These are phyloP conservation scores for Gavia stellata DNA, from an alignment of 2,113 vertebrate species.

Conservation along the genomic window DNA sequence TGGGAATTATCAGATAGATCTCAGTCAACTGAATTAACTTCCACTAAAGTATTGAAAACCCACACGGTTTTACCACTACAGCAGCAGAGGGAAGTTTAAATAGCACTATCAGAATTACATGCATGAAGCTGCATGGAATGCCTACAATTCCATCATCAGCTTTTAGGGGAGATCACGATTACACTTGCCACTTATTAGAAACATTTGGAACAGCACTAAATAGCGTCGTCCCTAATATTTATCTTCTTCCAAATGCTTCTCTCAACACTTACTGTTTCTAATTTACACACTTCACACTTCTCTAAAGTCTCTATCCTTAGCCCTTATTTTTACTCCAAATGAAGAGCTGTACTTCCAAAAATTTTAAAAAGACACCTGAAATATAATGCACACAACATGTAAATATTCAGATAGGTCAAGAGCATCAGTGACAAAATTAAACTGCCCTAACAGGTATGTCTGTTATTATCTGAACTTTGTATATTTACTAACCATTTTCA, in stretches of 20 bases:
- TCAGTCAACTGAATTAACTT: neutral
- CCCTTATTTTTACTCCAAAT: neutral
- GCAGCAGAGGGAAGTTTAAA: neutral
- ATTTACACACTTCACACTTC: neutral
- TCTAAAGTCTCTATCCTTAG: neutral
- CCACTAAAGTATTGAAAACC: neutral
- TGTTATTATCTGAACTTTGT: neutral
- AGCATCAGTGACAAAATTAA: neutral
- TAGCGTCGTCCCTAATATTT: neutral
- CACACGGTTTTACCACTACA: neutral
- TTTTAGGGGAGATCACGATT: neutral
- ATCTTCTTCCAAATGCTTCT: neutral
- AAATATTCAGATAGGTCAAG: neutral
- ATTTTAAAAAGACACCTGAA: neutral
- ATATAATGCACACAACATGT: neutral
- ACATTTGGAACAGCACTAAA: neutral
- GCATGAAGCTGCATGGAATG: neutral
- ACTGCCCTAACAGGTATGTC: neutral
- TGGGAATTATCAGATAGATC: neutral
- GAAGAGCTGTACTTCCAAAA: neutral
- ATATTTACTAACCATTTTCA: neutral
- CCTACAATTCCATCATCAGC: neutral
- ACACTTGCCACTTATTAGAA: neutral
- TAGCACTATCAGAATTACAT: neutral
- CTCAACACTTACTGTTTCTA: neutral